These are phyloP conservation scores for Parascotia fuliginaria DNA, from an alignment of 2,888 invertebrate genomes.

Conservation along the genomic window DNA sequence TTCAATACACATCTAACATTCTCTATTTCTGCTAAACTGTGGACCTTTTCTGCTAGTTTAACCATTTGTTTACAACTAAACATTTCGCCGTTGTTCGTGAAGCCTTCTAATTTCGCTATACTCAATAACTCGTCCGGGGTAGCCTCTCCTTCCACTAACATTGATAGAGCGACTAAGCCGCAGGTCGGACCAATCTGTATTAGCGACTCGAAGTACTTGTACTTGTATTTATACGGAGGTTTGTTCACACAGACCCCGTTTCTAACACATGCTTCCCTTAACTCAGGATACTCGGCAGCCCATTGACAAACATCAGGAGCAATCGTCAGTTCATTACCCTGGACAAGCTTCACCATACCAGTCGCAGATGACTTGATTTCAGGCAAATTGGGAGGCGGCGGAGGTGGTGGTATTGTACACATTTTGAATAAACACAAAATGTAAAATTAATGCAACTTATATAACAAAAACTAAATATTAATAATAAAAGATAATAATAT, in stretches of 20 bases:
- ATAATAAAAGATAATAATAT: too few species aligned
- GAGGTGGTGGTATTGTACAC: conserved; percentile 71
- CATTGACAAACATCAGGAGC: conserved; percentile 80
- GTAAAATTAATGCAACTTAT: conserved; percentile 16
- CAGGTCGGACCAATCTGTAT: conserved; percentile 90
- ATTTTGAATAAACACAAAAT: conserved; percentile 45
- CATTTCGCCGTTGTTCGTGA: conserved; percentile 95
- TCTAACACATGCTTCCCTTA: conserved; percentile 85
- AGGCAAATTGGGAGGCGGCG: conserved; percentile 48
- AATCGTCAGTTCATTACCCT: conserved; percentile 25
- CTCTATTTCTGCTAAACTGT: conserved; percentile 74
- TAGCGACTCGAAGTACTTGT: conserved; percentile 69
- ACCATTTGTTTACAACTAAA: conserved; percentile 91
- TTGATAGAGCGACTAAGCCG: conserved; percentile 94
- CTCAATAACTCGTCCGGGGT: conserved; percentile 86
- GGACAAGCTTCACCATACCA: conserved; percentile 22
- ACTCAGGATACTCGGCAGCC: conserved; percentile 84
- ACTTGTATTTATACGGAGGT: conserved; percentile 80
- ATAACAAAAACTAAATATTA: conserved; percentile 28
- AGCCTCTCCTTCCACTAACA: conserved; percentile 88
- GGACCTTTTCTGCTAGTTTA: conserved; percentile 84
- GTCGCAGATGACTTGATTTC: conserved; percentile 29
- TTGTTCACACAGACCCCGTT: conserved; percentile 80
- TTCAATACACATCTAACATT: conserved; percentile 69
- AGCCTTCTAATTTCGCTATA: conserved; percentile 87